phyloP scores from a whole-genome alignment of 2,797 vertebrate genomes.

The Xenentodon cancila region DNA sequence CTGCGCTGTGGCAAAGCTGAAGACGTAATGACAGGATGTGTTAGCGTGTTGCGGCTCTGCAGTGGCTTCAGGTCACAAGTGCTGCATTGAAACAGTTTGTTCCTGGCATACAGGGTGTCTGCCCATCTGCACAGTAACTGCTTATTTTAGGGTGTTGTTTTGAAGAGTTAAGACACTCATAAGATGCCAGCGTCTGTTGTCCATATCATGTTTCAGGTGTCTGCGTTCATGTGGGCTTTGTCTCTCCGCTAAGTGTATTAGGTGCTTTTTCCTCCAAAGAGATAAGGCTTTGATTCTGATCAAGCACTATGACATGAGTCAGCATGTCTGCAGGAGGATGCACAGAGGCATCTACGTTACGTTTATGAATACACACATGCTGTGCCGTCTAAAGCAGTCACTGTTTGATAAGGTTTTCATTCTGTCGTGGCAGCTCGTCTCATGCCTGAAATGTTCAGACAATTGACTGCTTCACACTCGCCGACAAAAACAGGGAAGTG shows the following conservation, averaged over 20 bases:
- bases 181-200: too few relatives aligned
- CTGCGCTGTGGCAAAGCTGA: neutral
- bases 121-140: conserved; percentile 4
- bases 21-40: conserved; percentile 16
- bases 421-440: conserved; percentile 4
- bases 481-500: conserved; percentile 28
- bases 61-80: neutral
- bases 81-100: neutral
- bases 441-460: conserved; percentile 10
- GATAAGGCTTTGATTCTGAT: neutral
- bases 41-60: neutral
- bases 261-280: neutral
- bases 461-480: neutral
- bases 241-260: neutral
- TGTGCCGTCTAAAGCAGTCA: neutral
- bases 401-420: neutral
- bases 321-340: conserved; percentile 4
- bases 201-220: too few relatives aligned
- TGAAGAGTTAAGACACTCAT: conserved; percentile 15
- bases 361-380: too few relatives aligned
- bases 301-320: conserved; percentile 5
- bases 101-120: neutral
- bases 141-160: conserved; percentile 42
- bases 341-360: neutral
- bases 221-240: conserved; percentile 1